Conservation (phyloP, 2,888 invertebrate genomes). For the Sinhomidia bicolor region DNA sequence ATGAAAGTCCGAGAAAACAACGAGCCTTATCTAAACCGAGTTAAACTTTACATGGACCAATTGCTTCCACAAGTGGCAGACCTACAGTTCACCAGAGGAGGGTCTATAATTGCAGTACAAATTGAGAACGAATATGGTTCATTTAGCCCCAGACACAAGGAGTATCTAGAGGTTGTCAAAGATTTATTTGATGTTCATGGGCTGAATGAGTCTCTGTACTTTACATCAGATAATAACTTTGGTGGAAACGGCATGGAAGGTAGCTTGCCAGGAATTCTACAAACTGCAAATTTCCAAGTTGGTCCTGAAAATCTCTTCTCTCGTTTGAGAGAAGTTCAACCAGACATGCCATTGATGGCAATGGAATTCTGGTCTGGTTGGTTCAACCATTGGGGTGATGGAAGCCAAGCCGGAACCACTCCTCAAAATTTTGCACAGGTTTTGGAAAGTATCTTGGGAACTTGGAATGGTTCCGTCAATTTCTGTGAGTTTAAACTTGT, state of each 20-base stretch:
- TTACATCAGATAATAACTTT: constrained; percentile 83
- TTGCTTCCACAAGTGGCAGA: constrained; percentile 82
- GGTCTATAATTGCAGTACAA: constrained; percentile 83
- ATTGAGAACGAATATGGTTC: constrained; percentile 69
- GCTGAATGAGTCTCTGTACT: constrained; percentile 83
- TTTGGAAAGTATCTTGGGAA: constrained; percentile 80
- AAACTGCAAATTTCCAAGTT: constrained; percentile 84
- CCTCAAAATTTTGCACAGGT: constrained; percentile 74
- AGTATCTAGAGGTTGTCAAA: constrained; percentile 63
- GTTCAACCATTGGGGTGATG: constrained; percentile 64
- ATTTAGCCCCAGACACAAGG: constrained; percentile 60
- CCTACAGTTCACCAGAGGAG: constrained; percentile 83
- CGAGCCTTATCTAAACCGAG: constrained; percentile 82
- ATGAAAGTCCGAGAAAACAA: constrained; percentile 83
- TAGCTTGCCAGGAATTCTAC: constrained; percentile 82
- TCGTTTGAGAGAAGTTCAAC: constrained; percentile 82
- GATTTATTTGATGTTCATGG: constrained; percentile 81
- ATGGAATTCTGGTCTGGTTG: constrained; percentile 85
- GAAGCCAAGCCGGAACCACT: constrained; percentile 34
- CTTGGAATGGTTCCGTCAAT: constrained; percentile 86
- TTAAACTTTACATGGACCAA: constrained; percentile 82
- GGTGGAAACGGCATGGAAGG: constrained; percentile 80
- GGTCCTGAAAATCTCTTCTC: constrained; percentile 82
- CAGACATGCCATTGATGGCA: constrained; percentile 84
- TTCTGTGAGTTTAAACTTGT: constrained; percentile 94